A percentile compares a stretch with the other conserved stretches of the same genome.
These are phyloP conservation scores for Protomyctophum bolini DNA, from an alignment of 2,113 vertebrate genomes.

Conservation along the genomic window DNA sequence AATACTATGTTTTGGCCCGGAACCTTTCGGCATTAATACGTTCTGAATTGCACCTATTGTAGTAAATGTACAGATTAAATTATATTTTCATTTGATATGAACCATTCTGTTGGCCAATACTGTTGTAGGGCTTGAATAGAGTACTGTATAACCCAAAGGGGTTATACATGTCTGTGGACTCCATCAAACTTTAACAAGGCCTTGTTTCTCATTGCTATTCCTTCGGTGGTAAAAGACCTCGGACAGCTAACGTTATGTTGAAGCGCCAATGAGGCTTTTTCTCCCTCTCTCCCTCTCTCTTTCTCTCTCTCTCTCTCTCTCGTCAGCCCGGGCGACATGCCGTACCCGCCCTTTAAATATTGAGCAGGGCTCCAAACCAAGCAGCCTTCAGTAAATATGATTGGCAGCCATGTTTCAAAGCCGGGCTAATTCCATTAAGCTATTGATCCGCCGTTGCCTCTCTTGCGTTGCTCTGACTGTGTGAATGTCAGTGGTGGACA, in stretches of 20 bases:
- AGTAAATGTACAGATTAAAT: background rate
- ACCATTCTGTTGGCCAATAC: background rate
- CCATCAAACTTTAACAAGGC: conserved; percentile 35
- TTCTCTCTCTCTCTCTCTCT: conserved; percentile 16
- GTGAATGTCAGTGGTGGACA: conserved; percentile 57
- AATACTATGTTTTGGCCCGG: background rate
- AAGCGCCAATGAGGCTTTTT: conserved; percentile 55
- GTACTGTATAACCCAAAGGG: conserved; percentile 12
- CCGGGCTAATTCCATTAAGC: conserved; percentile 82
- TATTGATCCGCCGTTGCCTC: conserved; percentile 76
- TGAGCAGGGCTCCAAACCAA: conserved; percentile 59
- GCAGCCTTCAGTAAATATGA: conserved; percentile 80
- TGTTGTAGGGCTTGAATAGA: background rate
- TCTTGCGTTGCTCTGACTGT: conserved; percentile 52
- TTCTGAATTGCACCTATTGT: background rate
- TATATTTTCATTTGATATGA: background rate
- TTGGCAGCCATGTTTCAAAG: conserved; percentile 82
- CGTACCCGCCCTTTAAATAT: conserved; percentile 70
- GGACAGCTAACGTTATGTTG: conserved; percentile 51
- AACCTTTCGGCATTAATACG: background rate
- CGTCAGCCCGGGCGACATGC: conserved; percentile 33
- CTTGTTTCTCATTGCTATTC: conserved; percentile 42
- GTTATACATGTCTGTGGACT: conserved; percentile 9
- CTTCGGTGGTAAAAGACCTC: conserved; percentile 45
- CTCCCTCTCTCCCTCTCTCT: conserved; percentile 1